Evolutionary conservation across 2,113 vertebrate genomes (phyloP).

Genomic region (Ameiurus melas): DNA sequence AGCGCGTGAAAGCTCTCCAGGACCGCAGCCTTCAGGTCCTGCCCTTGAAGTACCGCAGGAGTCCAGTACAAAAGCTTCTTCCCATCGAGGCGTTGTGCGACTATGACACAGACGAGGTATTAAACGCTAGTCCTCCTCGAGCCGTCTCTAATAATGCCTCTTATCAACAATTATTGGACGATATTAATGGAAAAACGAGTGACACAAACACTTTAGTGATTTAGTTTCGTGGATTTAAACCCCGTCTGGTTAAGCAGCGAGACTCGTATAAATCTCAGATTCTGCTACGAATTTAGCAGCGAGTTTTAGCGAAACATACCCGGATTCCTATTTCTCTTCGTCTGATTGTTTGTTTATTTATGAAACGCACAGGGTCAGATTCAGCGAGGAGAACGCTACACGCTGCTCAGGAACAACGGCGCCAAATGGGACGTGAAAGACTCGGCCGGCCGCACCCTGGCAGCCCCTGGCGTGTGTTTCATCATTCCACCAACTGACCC

Average conservation of each 20-base stretch:
- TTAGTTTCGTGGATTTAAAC: constrained; percentile 48
- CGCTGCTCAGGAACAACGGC: constrained; percentile 80
- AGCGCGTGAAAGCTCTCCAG: constrained; percentile 80
- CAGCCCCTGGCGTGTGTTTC: constrained; percentile 86
- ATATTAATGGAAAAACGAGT: background rate
- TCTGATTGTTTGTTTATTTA: constrained; percentile 1
- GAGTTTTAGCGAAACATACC: background rate
- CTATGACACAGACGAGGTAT: constrained; percentile 85
- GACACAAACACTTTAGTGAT: background rate
- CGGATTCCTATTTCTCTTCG: background rate
- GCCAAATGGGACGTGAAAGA: constrained; percentile 87
- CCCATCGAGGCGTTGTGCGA: constrained; percentile 92
- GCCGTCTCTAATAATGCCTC: background rate
- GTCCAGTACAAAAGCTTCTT: constrained; percentile 75
- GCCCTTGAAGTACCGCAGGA: constrained; percentile 83
- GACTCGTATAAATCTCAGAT: background rate
- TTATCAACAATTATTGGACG: background rate
- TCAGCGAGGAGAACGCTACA: constrained; percentile 83
- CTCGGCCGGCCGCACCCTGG: constrained; percentile 70
- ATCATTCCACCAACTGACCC: constrained; percentile 87
- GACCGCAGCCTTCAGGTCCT: constrained; percentile 83
- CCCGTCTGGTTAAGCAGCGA: constrained; percentile 16
- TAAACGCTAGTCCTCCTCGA: background rate
- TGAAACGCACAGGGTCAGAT: constrained; percentile 78
- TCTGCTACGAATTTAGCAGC: background rate